Base-by-base conservation (phyloP, 2,888 invertebrate genomes). In the Stenodera caucasica region DNA sequence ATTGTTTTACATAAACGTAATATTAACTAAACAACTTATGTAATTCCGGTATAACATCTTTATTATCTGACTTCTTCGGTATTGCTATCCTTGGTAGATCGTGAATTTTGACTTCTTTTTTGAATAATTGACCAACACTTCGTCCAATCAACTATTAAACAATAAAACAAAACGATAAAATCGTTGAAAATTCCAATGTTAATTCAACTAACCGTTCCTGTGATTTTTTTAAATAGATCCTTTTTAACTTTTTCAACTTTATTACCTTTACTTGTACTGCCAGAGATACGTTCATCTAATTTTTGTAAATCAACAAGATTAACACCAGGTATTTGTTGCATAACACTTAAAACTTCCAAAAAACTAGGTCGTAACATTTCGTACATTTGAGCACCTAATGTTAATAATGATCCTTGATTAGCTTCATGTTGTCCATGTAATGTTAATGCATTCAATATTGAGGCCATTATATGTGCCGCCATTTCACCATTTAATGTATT, bases 401-500 rank as follows among this genome's bases (percentile, higher is more conserved):
- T 89, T 5, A 94, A 84, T 49, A 95, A 80, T 0, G 88, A 86
- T 12, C 93, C 91, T 77, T 92, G 93, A 82, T 92, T 92, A 11
- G 90, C 88, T 72, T 96, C 96, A 77, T 96, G 95, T 75, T 95
- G 92, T 0, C 96, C 96, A 76, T 96, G 94, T 63, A 90, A 82
- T 66, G 93, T 90, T 64, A 96, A 83, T 52, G 93, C 94, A 68
- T 80, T 78, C 45, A 80, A 67, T 66, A 93, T 88, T 1, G 90
- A 88, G 0, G 88, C 87, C 80, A 94, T 88, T 51, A 93, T 88
- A 70, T 90, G 87, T 0, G 85, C 83, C 0, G 90, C 90, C 79
- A 89, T 86, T 66, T 85, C 86, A 65, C 85, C 85, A 68, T 84
- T 87, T 68, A 91, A 80, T 72, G 85, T 83, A 71, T 84, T 84